Evolutionary conservation across 2,113 vertebrate species (phyloP).

Genomic region (Gavialis gangeticus): DNA sequence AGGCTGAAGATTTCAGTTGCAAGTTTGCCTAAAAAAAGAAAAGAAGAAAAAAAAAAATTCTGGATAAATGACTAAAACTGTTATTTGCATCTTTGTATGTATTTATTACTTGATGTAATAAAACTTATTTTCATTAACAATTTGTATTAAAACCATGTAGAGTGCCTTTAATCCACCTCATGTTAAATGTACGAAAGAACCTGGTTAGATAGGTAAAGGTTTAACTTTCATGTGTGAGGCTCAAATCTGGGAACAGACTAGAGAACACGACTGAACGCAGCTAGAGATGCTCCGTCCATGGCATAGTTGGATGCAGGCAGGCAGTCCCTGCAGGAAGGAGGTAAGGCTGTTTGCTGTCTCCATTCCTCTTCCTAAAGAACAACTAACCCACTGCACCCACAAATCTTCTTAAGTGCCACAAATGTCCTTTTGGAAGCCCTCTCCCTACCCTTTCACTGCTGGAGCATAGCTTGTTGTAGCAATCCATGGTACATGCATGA

Average conservation of each 20-base stretch:
- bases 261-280: background rate
- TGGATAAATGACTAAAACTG: slow-evolving; percentile 84
- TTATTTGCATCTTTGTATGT: slow-evolving; percentile 98
- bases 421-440: background rate
- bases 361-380: background rate
- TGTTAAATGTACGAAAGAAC: background rate
- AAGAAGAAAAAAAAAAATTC: slow-evolving; percentile 58
- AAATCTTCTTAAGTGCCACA: rapidly evolving
- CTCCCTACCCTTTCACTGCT: background rate
- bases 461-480: background rate
- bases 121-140: slow-evolving; percentile 99
- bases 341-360: background rate
- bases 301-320: rapidly evolving
- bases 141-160: slow-evolving; percentile 65
- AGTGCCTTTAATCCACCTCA: slow-evolving; percentile 42
- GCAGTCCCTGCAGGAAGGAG: rapidly evolving
- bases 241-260: background rate
- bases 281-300: background rate
- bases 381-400: no score
- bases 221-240: background rate
- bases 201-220: background rate
- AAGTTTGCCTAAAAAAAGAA: slow-evolving; percentile 76
- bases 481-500: background rate
- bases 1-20: slow-evolving; percentile 76
- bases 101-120: slow-evolving; percentile 99